Evolutionary conservation across 2,888 invertebrate species (phyloP).

Genomic region (Apodemia hepburni): DNA sequence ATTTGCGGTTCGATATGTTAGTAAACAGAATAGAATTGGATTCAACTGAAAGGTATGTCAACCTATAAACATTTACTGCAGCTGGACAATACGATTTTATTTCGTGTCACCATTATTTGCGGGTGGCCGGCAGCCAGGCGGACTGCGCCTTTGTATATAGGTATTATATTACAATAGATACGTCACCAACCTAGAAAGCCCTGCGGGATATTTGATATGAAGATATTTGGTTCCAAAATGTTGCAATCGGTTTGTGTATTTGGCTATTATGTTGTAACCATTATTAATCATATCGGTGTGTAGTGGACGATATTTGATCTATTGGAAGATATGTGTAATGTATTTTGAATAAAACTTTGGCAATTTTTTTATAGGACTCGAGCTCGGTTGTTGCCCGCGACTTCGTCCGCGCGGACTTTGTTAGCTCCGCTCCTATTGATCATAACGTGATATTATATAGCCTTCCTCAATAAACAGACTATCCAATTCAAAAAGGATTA

Average conservation of each 20-base stretch:
- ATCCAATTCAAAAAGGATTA: too few species aligned
- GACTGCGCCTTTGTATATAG: constrained; percentile 42
- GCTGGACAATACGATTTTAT: constrained; percentile 49
- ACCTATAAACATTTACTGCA: constrained; percentile 46
- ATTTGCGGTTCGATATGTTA: constrained; percentile 10
- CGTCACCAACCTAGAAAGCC: constrained; percentile 50
- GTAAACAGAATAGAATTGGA: constrained; percentile 17
- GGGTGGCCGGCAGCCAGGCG: constrained; percentile 56
- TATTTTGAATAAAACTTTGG: too few species aligned
- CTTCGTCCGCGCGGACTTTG: too few species aligned
- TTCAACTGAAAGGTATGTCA: constrained; percentile 41
- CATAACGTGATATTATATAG: too few species aligned
- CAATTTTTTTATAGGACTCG: too few species aligned
- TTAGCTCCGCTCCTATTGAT: too few species aligned
- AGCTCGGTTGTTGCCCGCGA: too few species aligned
- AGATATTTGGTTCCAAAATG: constrained; percentile 35
- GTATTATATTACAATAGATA: constrained; percentile 47
- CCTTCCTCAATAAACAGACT: too few species aligned
- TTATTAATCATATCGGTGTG: too few species aligned
- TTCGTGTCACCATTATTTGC: constrained; percentile 50
- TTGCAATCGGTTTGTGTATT: constrained; percentile 24
- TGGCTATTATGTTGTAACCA: constrained; percentile 15
- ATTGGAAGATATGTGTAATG: too few species aligned
- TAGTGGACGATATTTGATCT: too few species aligned
- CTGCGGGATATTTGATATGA: constrained; percentile 41